Evolutionary conservation across 2,113 vertebrate genomes (phyloP).

Genomic region (Dendrocopos noguchii): DNA sequence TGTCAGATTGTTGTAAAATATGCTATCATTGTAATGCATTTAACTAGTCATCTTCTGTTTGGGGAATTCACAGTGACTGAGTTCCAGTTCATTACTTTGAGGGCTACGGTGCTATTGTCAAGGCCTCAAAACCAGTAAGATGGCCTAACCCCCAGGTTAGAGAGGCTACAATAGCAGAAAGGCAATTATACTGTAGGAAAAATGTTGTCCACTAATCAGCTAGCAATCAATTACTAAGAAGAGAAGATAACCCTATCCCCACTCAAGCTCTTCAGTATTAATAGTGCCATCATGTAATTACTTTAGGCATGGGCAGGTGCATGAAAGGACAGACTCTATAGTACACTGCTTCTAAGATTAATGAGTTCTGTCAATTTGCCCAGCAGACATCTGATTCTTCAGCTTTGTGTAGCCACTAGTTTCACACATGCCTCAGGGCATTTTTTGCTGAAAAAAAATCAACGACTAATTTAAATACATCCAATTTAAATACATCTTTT

Average conservation of each 20-base stretch:
- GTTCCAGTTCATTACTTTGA: conserved; percentile 81
- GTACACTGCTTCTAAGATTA: conserved; percentile 82
- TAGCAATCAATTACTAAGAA: conserved; percentile 86
- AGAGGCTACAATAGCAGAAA: conserved; percentile 77
- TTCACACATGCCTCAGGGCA: conserved; percentile 73
- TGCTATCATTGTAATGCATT: conserved; percentile 68
- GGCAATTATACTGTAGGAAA: conserved; percentile 83
- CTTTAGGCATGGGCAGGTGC: conserved; percentile 84
- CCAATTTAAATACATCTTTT: conserved; percentile 36
- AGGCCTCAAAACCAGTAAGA: conserved; percentile 69
- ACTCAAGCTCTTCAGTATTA: conserved; percentile 82
- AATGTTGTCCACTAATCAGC: conserved; percentile 86
- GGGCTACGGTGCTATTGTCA: conserved; percentile 66
- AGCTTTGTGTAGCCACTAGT: conserved; percentile 77
- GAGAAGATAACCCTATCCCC: conserved; percentile 83
- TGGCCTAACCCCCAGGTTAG: conserved; percentile 75
- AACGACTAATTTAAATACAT: conserved; percentile 75
- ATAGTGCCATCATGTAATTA: conserved; percentile 87
- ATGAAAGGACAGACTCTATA: conserved; percentile 82
- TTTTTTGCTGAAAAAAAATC: conserved; percentile 24
- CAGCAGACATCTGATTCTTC: conserved; percentile 84
- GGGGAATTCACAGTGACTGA: conserved; percentile 66
- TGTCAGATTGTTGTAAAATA: conserved; percentile 53
- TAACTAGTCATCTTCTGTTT: conserved; percentile 73
- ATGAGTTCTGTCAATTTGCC: conserved; percentile 88